phyloP scores from a whole-genome alignment of 2,113 vertebrate species.

The Anser brachyrhynchus region DNA sequence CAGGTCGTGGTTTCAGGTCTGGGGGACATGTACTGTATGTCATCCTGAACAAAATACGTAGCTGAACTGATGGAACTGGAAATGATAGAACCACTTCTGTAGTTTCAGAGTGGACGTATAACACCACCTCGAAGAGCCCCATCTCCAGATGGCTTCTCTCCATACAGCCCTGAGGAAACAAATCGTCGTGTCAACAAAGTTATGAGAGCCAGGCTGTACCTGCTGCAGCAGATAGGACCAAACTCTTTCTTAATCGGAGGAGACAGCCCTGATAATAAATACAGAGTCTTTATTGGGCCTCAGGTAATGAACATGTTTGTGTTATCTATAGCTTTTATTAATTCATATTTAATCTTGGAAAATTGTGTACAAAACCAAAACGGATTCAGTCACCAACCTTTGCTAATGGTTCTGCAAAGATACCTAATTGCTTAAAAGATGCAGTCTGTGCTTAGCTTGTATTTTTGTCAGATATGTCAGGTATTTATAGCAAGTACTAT shows the following conservation, averaged over 20 bases:
- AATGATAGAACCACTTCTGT: neutral
- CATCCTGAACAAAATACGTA: neutral
- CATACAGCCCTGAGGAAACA: constrained; percentile 89
- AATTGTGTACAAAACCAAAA: neutral
- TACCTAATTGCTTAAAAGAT: neutral
- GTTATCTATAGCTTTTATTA: neutral
- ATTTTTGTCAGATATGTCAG: neutral
- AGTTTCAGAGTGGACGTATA: constrained; percentile 89
- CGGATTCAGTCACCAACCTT: neutral
- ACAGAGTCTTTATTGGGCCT: constrained; percentile 91
- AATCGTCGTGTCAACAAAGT: constrained; percentile 89
- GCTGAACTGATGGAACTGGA: neutral
- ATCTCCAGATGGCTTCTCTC: constrained; percentile 90
- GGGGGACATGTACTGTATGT: neutral
- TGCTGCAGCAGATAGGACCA: constrained; percentile 90
- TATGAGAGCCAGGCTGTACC: constrained; percentile 88
- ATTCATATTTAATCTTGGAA: neutral
- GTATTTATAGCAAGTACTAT: neutral
- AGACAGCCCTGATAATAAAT: constrained; percentile 92
- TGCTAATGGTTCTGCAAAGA: neutral
- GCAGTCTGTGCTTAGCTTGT: neutral
- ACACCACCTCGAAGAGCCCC: constrained; percentile 89
- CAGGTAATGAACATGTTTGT: constrained; percentile 73
- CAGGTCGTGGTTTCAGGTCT: neutral
- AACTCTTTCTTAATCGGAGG: constrained; percentile 91